These are phyloP conservation scores for Spea multiplicata DNA, from an alignment of 2,113 vertebrate species.

Conservation along the genomic window DNA sequence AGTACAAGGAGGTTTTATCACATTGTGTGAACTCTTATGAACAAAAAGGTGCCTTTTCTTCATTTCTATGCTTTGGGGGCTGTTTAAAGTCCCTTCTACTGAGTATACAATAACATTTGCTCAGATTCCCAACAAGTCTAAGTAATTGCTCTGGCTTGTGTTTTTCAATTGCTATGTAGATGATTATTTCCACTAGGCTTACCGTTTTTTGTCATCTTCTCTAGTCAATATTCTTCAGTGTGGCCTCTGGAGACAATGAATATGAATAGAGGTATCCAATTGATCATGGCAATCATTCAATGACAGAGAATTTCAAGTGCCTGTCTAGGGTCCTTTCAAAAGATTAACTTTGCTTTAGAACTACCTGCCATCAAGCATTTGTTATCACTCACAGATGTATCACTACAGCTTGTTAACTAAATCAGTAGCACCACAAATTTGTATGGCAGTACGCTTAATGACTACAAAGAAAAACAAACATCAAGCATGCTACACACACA, in stretches of 20 bases:
- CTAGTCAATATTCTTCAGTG: conserved; percentile 64
- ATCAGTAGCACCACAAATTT: conserved; percentile 73
- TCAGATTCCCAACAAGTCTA: conserved; percentile 71
- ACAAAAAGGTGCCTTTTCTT: too few species aligned
- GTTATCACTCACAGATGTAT: conserved; percentile 63
- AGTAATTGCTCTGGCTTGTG: conserved; percentile 74
- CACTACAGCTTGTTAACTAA: conserved; percentile 71
- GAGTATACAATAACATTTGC: conserved; percentile 66
- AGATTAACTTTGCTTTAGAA: conserved; percentile 79
- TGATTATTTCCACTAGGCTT: conserved; percentile 72
- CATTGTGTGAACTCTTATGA: too few species aligned
- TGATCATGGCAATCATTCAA: conserved; percentile 69
- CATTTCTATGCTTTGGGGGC: too few species aligned
- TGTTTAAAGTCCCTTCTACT: conserved; percentile 54
- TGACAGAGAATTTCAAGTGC: conserved; percentile 69
- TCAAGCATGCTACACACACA: conserved; percentile 71
- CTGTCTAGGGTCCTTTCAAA: conserved; percentile 72
- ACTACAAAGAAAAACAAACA: conserved; percentile 79
- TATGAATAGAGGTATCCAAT: conserved; percentile 70
- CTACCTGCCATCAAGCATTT: conserved; percentile 75
- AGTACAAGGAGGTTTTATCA: too few species aligned
- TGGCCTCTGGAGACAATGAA: conserved; percentile 62
- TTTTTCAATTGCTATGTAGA: conserved; percentile 59
- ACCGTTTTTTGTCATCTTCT: conserved; percentile 67
- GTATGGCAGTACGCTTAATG: conserved; percentile 66